These are phyloP conservation scores for Plebejus melissa DNA, from an alignment of 2,888 invertebrate genomes.

Conservation along the genomic window DNA sequence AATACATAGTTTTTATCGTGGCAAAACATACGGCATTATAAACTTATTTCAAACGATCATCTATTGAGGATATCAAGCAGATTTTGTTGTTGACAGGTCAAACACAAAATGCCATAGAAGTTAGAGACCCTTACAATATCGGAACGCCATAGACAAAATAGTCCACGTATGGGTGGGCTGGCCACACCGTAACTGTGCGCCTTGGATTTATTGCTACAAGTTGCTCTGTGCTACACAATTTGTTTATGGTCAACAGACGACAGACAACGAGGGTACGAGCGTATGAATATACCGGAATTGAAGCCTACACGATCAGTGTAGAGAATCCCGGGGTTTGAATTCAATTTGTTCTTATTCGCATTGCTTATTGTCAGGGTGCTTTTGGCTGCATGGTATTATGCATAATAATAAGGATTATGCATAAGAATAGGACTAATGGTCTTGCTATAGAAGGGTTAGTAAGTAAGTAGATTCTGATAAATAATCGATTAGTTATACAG, in stretches of 20 bases:
- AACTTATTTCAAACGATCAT: no score
- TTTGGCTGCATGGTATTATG: no score
- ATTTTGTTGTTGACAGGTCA: no score
- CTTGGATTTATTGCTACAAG: conserved; percentile 57
- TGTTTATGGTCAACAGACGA: conserved; percentile 52
- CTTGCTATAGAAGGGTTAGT: neutral
- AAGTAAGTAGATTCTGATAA: no score
- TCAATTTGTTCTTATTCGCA: neutral
- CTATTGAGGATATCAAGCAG: no score
- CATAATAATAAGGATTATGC: no score
- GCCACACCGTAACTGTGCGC: conserved; percentile 45
- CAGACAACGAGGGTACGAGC: conserved; percentile 9
- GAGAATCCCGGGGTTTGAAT: neutral
- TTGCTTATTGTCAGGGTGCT: neutral
- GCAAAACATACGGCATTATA: no score
- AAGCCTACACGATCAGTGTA: neutral
- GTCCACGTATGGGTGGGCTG: conserved; percentile 34
- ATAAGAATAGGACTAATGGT: no score
- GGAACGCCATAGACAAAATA: conserved; percentile 15
- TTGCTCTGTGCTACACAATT: conserved; percentile 52
- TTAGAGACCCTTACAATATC: neutral
- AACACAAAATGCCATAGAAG: no score
- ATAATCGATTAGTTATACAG: no score
- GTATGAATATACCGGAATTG: conserved; percentile 20
- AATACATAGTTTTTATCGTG: no score